Evolutionary conservation across 2,113 vertebrate species (phyloP).

Genomic region (Anas platyrhynchos): DNA sequence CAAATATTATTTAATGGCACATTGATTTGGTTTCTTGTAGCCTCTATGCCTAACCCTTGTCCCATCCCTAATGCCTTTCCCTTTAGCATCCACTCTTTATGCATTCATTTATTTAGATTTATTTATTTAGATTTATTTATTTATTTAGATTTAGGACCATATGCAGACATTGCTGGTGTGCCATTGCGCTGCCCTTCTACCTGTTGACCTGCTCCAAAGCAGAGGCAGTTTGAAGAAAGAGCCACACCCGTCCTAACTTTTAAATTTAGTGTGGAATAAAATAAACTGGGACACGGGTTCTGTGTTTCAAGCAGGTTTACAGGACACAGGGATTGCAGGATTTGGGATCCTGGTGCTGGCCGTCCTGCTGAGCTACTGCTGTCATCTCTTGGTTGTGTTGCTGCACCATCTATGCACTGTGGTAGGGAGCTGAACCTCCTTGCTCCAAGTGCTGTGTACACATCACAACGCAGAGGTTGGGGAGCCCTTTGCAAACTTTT

Average conservation of each 20-base stretch:
- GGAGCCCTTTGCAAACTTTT: not conserved
- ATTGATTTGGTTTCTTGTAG: not conserved
- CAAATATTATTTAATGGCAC: not conserved
- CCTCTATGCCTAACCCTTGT: not conserved
- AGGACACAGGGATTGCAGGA: not conserved
- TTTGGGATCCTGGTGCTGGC: not conserved
- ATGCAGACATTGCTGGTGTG: not conserved
- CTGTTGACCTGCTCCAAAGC: not conserved
- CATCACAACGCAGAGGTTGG: not conserved
- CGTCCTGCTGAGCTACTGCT: not conserved
- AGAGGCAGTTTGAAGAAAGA: not conserved
- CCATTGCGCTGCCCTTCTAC: not conserved
- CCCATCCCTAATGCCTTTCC: not conserved
- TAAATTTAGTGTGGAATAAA: not conserved
- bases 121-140: not conserved
- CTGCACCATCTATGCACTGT: not conserved
- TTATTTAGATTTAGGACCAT: not conserved
- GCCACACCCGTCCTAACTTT: not conserved
- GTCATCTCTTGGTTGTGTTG: not conserved
- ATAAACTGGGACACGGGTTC: rapidly evolving
- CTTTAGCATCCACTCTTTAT: not conserved
- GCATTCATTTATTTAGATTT: not conserved
- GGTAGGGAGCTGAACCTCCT: not conserved
- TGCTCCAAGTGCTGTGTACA: not conserved
- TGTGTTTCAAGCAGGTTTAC: not conserved